phyloP scores from a whole-genome alignment of 2,113 vertebrate species.

The Narcine bancroftii region DNA sequence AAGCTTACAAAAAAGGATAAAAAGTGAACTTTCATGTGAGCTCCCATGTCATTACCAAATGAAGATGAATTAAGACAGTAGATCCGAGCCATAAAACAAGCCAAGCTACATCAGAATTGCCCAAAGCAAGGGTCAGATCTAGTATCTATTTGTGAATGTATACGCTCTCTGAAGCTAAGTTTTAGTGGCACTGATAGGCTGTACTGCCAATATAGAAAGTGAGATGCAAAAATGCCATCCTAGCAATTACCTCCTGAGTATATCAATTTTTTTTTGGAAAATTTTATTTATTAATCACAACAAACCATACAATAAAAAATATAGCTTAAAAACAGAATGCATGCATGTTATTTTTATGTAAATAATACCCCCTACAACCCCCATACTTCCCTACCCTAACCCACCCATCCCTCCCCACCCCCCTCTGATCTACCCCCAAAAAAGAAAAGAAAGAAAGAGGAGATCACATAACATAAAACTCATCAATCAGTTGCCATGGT shows the following conservation, averaged over 20 bases:
- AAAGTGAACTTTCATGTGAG: background rate
- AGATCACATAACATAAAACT: too few species aligned
- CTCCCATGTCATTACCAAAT: background rate
- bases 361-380: too few species aligned
- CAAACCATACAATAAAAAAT: too few species aligned
- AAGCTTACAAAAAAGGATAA: background rate
- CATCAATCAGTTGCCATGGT: too few species aligned
- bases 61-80: background rate
- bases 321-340: too few species aligned
- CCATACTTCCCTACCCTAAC: too few species aligned
- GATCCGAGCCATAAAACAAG: background rate
- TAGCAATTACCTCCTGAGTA: background rate
- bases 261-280: too few species aligned
- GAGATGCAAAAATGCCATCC: background rate
- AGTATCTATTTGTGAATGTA: background rate
- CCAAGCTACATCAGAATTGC: background rate
- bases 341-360: too few species aligned
- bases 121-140: background rate
- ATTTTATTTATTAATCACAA: too few species aligned
- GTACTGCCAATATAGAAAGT: background rate
- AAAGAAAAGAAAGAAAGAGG: too few species aligned
- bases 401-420: too few species aligned
- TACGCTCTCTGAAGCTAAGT: background rate
- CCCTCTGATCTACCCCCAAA: too few species aligned
- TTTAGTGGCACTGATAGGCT: background rate